These are phyloP conservation scores for Drosophila quinaria DNA, from an alignment of 2,888 invertebrate species.

Conservation along the genomic window DNA sequence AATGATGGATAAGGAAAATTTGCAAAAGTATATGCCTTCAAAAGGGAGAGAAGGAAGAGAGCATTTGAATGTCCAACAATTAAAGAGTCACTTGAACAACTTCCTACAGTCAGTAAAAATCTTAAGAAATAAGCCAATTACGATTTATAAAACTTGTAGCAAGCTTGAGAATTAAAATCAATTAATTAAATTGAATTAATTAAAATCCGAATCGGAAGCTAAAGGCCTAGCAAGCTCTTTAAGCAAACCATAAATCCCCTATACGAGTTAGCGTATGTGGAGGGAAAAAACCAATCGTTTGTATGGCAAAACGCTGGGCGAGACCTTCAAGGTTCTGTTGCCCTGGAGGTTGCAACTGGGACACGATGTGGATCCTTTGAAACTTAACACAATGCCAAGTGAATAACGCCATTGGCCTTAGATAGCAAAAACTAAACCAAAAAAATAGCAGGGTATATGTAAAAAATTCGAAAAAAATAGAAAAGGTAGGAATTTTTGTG, in stretches of 20 bases:
- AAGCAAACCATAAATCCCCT: constrained; percentile 19
- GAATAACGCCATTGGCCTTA: constrained; percentile 48
- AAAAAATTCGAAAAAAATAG: not conserved
- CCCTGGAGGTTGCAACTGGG: not conserved
- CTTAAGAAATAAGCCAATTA: not conserved
- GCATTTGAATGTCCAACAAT: too few species aligned
- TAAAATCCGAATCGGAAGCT: not conserved
- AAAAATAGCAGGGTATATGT: not conserved
- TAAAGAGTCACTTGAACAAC: too few species aligned
- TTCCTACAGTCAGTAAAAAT: not conserved
- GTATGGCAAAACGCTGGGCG: constrained; percentile 19
- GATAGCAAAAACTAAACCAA: constrained; percentile 33
- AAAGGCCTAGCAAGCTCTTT: constrained; percentile 1
- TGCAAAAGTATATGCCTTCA: not conserved
- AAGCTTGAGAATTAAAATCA: not conserved
- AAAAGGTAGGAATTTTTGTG: constrained; percentile 48
- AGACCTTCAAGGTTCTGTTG: constrained; percentile 8
- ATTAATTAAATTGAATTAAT: too few species aligned
- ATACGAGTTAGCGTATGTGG: constrained; percentile 32
- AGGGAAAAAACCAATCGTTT: constrained; percentile 27
- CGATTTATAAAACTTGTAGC: not conserved
- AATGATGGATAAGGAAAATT: not conserved
- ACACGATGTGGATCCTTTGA: constrained; percentile 36
- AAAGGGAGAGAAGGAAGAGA: not conserved
- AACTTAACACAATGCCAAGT: constrained; percentile 48